A percentile compares a stretch with the other conserved stretches of the same genome.
Evolutionary conservation across 2,888 invertebrate species (phyloP).

Genomic region (Dicranocentrus wangi): DNA sequence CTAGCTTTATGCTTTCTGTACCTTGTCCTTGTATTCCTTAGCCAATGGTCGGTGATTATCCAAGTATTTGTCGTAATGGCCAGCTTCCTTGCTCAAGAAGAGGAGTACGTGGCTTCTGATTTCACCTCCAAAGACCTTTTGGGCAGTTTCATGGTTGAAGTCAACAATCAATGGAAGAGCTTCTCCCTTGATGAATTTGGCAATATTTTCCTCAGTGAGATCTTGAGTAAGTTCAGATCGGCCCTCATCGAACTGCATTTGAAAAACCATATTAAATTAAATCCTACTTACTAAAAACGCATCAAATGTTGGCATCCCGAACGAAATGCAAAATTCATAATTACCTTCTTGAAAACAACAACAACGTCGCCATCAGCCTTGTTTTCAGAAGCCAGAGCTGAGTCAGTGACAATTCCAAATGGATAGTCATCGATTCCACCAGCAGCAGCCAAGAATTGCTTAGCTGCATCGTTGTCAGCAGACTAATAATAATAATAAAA

Average conservation of each 20-base stretch:
- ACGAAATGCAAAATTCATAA: background rate
- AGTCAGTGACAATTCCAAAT: slow-evolving; percentile 89
- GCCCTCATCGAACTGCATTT: slow-evolving; percentile 87
- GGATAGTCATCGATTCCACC: slow-evolving; percentile 87
- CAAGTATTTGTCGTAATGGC: slow-evolving; percentile 86
- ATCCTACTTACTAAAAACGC: background rate
- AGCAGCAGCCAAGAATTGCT: slow-evolving; percentile 88
- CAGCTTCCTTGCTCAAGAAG: slow-evolving; percentile 93
- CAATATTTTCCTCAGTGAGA: slow-evolving; percentile 81
- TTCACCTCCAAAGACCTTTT: slow-evolving; percentile 98
- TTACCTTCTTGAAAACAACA: slow-evolving; percentile 92
- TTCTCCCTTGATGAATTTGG: slow-evolving; percentile 88
- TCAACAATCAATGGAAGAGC: slow-evolving; percentile 93
- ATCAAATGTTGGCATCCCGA: background rate
- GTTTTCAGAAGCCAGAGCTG: slow-evolving; percentile 86
- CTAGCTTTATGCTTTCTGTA: slow-evolving; percentile 71
- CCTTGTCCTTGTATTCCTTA: slow-evolving; percentile 90
- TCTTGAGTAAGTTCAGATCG: slow-evolving; percentile 84
- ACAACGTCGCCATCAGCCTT: slow-evolving; percentile 86
- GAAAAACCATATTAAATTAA: slow-evolving; percentile 26
- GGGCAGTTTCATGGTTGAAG: slow-evolving; percentile 97
- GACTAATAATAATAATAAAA: slow-evolving; percentile 78
- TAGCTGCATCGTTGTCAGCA: slow-evolving; percentile 84
- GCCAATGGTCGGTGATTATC: slow-evolving; percentile 88
- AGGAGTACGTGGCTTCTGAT: slow-evolving; percentile 97